phyloP scores from a whole-genome alignment of 2,797 vertebrate genomes.

The Sciurus carolinensis region DNA sequence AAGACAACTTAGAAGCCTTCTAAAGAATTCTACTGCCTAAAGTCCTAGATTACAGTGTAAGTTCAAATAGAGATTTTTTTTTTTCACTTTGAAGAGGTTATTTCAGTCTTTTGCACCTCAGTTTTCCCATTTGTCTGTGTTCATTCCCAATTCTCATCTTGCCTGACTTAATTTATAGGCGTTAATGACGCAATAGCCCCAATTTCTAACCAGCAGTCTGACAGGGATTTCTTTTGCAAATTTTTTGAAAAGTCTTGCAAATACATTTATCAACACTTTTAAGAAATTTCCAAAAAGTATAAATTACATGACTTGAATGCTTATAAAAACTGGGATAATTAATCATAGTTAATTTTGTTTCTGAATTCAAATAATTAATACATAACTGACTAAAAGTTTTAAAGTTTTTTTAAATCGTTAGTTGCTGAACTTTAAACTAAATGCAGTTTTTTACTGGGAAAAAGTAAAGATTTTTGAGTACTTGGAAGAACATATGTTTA shows the following conservation, averaged over 20 bases:
- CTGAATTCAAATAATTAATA: conserved; percentile 27
- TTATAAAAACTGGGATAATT: conserved; percentile 31
- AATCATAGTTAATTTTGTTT: background rate
- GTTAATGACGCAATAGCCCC: background rate
- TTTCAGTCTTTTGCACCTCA: conserved; percentile 10
- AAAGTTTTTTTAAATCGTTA: background rate
- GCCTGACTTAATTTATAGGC: conserved; percentile 19
- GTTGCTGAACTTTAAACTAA: conserved; percentile 2
- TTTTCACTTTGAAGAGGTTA: conserved; percentile 54
- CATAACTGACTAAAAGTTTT: background rate
- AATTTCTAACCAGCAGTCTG: background rate
- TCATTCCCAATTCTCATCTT: background rate
- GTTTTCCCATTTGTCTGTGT: background rate
- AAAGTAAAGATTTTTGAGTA: conserved; percentile 45
- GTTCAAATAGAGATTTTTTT: background rate
- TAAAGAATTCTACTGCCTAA: conserved; percentile 48
- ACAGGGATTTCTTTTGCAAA: background rate
- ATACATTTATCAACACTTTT: background rate
- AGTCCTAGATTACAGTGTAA: background rate
- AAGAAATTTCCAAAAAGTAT: conserved; percentile 17
- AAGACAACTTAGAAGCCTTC: conserved; percentile 11
- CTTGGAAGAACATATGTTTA: background rate
- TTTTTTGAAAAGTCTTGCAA: conserved; percentile 35
- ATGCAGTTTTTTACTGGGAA: conserved; percentile 24
- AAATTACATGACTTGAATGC: background rate